Base-by-base conservation (phyloP, 2,888 invertebrate species). In the Ethmia dodecea region DNA sequence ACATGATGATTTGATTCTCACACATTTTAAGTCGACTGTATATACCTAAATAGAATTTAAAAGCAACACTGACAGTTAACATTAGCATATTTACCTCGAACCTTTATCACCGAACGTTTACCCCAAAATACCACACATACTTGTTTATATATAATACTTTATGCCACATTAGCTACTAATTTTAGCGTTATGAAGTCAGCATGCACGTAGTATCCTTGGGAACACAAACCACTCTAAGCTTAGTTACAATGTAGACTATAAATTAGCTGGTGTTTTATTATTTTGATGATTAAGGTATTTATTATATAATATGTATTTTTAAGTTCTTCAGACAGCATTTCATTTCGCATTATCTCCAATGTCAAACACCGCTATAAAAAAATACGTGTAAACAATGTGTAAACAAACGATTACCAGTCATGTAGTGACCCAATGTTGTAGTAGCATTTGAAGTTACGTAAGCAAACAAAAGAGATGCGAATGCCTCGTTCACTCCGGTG, bases 151-250 rank as follows among this genome's bases (percentile, higher is more conserved):
- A 67, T 70, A n/a, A 65, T 54, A 60, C 52, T 56, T 54, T 53
- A 65, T 61, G 54, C 60, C 55, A 67, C 64, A 68, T 67, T 60
- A 72, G 60, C 51, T 52, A 69, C 67, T 76, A 72, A 74, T 72
- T 71, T 69, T 70, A 75, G 72, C 56, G 44, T 60, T 66, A 70
- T 70, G 65, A 69, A 69, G 55, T 71, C 60, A 74, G 80, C 80
- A 79, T 80, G 79, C 73, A 66, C 59, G 64, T 76, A 78, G 57
- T 55, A 62, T 61, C 55, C 55, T 60, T 70, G 70, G 68, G 64
- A 65, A 63, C 58, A 65, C 64, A 62, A 66, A 63, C 63, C 68
- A 71, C 60, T 67, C 42, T 60, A 73, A 64, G 64, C 59, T 22
- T 56, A 66, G 65, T 52, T 60, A 70, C 64, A 61, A 52, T 65